A percentile compares a stretch with the other conserved stretches of the same genome.
Evolutionary conservation across 2,888 invertebrate species (phyloP).

Genomic region (Hyles lineata): DNA sequence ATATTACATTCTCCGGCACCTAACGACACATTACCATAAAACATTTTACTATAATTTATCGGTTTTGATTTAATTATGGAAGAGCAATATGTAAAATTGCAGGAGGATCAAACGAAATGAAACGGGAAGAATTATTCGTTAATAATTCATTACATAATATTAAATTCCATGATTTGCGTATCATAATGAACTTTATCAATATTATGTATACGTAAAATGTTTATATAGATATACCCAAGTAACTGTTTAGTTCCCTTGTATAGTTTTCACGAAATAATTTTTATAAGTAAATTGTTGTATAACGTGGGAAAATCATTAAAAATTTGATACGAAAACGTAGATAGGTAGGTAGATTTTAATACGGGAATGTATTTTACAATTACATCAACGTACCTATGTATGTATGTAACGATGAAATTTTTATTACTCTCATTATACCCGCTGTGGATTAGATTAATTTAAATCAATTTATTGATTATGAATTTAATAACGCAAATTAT

Average conservation of each 20-base stretch:
- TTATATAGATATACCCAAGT: constrained; percentile 17
- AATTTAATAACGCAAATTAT: constrained; percentile 36
- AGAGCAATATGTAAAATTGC: constrained; percentile 30
- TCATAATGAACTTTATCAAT: constrained; percentile 23
- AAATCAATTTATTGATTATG: constrained; percentile 35
- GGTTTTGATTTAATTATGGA: constrained; percentile 34
- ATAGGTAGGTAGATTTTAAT: constrained; percentile 81
- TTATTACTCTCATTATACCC: constrained; percentile 60
- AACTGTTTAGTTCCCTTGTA: constrained; percentile 28
- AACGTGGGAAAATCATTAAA: constrained; percentile 59
- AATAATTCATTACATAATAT: constrained; percentile 34
- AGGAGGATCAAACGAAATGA: constrained; percentile 35
- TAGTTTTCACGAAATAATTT: constrained; percentile 25
- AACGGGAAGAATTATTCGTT: constrained; percentile 37
- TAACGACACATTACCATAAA: constrained; percentile 35
- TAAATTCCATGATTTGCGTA: constrained; percentile 23
- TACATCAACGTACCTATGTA: constrained; percentile 61
- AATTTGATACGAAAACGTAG: constrained; percentile 81
- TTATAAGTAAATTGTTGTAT: constrained; percentile 25
- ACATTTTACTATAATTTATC: background rate
- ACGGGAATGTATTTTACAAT: constrained; percentile 77
- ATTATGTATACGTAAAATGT: constrained; percentile 23
- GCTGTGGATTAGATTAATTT: constrained; percentile 51
- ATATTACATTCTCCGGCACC: constrained; percentile 49
- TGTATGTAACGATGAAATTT: constrained; percentile 52